These are phyloP conservation scores for Rhingia campestris DNA, from an alignment of 2,888 invertebrate genomes.

Conservation along the genomic window DNA sequence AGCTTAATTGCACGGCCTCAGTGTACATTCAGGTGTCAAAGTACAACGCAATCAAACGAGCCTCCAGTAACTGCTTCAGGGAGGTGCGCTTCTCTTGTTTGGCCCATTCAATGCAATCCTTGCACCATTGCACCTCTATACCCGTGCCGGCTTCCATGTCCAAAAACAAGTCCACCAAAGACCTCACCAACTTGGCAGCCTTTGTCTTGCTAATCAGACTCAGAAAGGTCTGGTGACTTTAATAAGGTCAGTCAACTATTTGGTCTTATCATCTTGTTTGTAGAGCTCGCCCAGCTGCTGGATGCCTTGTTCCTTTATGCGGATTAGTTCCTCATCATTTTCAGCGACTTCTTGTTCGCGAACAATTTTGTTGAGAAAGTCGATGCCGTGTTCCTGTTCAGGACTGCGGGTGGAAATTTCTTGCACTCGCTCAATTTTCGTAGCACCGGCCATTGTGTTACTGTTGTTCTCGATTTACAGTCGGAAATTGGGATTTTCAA, in stretches of 20 bases:
- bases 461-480: conserved; percentile 16
- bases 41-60: conserved; percentile 96
- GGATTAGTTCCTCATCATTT: conserved; percentile 95
- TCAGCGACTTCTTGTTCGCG: conserved; percentile 90
- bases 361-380: conserved; percentile 89
- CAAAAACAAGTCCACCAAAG: conserved; percentile 97
- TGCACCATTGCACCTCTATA: conserved; percentile 95
- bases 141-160: conserved; percentile 98
- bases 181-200: conserved; percentile 98
- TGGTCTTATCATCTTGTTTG: conserved; percentile 96
- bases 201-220: conserved; percentile 98
- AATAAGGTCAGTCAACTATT: conserved; percentile 95
- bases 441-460: conserved; percentile 91
- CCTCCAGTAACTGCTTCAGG: conserved; percentile 96
- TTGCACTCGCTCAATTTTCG: conserved; percentile 93
- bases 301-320: conserved; percentile 96
- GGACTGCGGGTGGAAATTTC: conserved; percentile 89
- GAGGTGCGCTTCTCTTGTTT: conserved; percentile 98
- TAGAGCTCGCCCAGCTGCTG: conserved; percentile 95
- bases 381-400: conserved; percentile 89
- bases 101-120: conserved; percentile 99
- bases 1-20: conserved; percentile 92
- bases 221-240: conserved; percentile 96
- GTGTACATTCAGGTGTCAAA: conserved; percentile 95
- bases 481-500: conserved; percentile 23